These are phyloP conservation scores for Rhyacophila evoluta DNA, from an alignment of 2,888 invertebrate species.

Conservation along the genomic window DNA sequence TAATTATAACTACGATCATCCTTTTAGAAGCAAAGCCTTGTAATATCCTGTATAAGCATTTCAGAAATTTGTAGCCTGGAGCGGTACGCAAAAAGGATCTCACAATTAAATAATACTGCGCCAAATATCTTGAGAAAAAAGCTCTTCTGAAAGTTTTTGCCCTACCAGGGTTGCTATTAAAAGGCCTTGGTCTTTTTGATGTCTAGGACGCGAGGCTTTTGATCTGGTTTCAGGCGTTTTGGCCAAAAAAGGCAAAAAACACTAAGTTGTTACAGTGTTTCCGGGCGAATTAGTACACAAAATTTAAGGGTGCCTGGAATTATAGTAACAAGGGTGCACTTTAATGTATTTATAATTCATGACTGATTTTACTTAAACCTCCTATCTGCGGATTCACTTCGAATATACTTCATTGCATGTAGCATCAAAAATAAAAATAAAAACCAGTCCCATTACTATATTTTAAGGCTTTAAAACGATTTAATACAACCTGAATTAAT, in stretches of 20 bases:
- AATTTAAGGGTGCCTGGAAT: constrained; percentile 39
- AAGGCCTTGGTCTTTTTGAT: constrained; percentile 39
- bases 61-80: constrained; percentile 10
- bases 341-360: too few relatives aligned
- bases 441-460: too few relatives aligned
- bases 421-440: too few relatives aligned
- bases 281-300: constrained; percentile 51
- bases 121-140: constrained; percentile 10
- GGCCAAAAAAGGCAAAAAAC: constrained; percentile 40
- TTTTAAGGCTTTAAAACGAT: too few relatives aligned
- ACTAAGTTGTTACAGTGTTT: constrained; percentile 51
- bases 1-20: not conserved
- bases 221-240: constrained; percentile 36
- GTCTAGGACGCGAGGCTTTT: constrained; percentile 33
- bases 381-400: too few relatives aligned
- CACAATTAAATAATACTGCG: not conserved
- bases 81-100: not conserved
- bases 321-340: not conserved
- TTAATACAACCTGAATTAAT: too few relatives aligned
- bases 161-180: not conserved
- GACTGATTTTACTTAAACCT: too few relatives aligned
- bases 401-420: too few relatives aligned
- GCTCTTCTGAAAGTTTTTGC: not conserved
- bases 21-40: not conserved
- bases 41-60: not conserved